phyloP scores from a whole-genome alignment of 2,113 vertebrate genomes.

The Nycticorax nycticorax region DNA sequence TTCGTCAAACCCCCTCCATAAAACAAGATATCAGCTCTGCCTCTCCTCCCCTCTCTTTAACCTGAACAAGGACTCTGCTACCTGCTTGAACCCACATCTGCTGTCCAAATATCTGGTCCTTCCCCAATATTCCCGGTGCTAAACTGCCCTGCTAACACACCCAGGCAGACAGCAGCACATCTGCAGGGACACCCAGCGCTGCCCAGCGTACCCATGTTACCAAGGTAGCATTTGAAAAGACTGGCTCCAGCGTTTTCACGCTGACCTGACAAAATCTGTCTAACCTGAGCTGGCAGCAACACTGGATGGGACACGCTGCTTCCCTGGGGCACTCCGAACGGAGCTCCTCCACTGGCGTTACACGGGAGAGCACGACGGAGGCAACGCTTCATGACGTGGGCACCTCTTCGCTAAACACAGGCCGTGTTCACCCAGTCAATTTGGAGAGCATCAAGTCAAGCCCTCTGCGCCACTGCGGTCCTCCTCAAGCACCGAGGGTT shows the following conservation, averaged over 20 bases:
- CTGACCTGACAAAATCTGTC: background rate
- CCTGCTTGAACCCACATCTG: background rate
- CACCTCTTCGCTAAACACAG: background rate
- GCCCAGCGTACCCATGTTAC: background rate
- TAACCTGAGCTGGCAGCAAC: background rate
- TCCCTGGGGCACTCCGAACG: accelerated
- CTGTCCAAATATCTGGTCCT: background rate
- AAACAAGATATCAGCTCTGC: background rate
- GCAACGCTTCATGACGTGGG: background rate
- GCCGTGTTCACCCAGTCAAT: background rate
- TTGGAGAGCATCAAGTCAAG: background rate
- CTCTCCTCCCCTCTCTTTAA: background rate
- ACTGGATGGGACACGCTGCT: background rate
- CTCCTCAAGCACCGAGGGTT: background rate
- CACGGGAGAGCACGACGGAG: accelerated
- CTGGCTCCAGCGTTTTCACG: background rate
- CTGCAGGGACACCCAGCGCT: background rate
- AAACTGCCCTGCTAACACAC: background rate
- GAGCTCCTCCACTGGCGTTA: background rate
- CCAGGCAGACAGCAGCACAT: background rate
- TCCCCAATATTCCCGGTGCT: background rate
- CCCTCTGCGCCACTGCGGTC: background rate
- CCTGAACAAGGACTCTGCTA: background rate
- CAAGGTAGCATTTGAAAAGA: background rate
- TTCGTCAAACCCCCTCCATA: background rate